Conservation (phyloP, 2,797 vertebrate genomes). For the Momotus momota region DNA sequence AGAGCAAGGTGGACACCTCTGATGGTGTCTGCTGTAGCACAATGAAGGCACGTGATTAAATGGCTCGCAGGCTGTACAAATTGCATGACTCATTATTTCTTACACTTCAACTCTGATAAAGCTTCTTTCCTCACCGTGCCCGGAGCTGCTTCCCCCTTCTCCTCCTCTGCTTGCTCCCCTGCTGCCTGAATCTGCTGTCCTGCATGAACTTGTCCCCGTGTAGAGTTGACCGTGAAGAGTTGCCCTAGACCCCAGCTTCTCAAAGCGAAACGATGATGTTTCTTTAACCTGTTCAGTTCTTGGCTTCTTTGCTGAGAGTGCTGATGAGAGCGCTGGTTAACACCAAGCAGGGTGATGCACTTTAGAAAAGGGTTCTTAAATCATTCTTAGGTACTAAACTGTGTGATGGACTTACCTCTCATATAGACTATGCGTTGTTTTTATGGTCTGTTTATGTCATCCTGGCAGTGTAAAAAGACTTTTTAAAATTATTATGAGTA, state of each 20-base stretch:
- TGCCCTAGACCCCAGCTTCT: background rate
- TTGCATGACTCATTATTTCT: background rate
- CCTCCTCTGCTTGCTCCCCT: background rate
- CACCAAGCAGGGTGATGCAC: accelerated
- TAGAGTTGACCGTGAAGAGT: background rate
- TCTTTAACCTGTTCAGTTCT: background rate
- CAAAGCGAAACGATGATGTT: background rate
- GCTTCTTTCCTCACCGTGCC: background rate
- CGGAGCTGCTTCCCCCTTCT: background rate
- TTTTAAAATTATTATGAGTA: background rate
- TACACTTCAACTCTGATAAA: background rate
- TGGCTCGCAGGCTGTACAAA: background rate
- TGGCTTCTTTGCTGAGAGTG: background rate
- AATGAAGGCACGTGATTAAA: background rate
- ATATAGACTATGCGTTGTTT: background rate
- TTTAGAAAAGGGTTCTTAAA: background rate
- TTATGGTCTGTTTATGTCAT: background rate
- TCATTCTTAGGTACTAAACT: background rate
- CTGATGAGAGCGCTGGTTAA: background rate
- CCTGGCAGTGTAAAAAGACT: background rate
- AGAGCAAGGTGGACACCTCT: background rate
- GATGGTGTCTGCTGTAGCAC: background rate
- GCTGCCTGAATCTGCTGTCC: background rate
- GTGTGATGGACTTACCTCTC: background rate
- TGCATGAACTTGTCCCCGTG: background rate